Percentiles rank a stretch among this genome's conserved stretches.
phyloP scores from a whole-genome alignment of 2,113 vertebrate species.

The Hystrix brachyura region DNA sequence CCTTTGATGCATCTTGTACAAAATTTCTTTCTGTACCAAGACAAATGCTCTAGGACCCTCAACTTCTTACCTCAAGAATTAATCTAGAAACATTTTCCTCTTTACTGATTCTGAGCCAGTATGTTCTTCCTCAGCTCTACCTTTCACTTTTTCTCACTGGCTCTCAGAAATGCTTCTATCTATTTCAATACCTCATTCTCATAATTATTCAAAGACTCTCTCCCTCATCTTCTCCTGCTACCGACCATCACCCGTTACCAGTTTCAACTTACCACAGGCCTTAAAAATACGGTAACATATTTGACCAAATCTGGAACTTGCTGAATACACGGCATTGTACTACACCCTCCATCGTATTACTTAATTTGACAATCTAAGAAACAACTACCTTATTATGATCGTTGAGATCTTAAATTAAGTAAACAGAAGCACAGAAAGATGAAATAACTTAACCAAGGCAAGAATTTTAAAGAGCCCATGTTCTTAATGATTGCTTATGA shows the following conservation, averaged over 20 bases:
- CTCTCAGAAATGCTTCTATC: neutral
- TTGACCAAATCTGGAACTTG: neutral
- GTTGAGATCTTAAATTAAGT: neutral
- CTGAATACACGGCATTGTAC: neutral
- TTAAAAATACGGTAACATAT: neutral
- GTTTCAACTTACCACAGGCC: neutral
- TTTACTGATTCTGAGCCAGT: neutral
- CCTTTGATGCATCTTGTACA: neutral
- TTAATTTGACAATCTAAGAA: neutral
- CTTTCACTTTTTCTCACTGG: neutral
- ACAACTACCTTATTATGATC: neutral
- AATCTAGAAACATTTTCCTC: neutral
- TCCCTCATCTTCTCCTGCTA: neutral
- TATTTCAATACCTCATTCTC: neutral
- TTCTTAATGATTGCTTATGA: neutral
- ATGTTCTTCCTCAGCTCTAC: fast-evolving
- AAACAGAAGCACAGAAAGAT: neutral
- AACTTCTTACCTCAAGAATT: neutral
- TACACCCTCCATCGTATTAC: neutral
- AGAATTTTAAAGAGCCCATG: neutral
- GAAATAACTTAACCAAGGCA: neutral
- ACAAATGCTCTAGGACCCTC: neutral
- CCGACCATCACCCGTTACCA: neutral
- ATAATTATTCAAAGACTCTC: neutral
- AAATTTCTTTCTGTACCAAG: neutral